Percentiles rank a stretch among this genome's conserved stretches.
phyloP scores from a whole-genome alignment of 2,113 vertebrate genomes.

The Pseudolaguvia tuberculata region DNA sequence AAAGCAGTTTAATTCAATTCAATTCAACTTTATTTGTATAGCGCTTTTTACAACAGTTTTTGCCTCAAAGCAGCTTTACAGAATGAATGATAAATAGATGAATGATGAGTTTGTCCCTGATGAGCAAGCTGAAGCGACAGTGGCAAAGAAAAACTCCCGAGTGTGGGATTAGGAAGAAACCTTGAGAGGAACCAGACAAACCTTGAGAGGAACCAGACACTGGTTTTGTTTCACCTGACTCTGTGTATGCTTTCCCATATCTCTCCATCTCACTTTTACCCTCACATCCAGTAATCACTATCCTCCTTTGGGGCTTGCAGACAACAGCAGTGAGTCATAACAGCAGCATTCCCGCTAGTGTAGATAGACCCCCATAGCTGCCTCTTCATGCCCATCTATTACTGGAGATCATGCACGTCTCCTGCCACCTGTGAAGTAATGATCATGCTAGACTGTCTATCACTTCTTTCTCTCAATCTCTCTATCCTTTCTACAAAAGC shows the following conservation, averaged over 20 bases:
- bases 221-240: slow-evolving; percentile 17
- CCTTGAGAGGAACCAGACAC: too few species aligned
- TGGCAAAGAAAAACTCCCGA: too few species aligned
- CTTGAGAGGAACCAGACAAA: too few species aligned
- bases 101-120: too few species aligned
- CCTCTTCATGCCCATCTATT: slow-evolving; percentile 46
- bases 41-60: too few species aligned
- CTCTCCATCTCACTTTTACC: slow-evolving; percentile 28
- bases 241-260: slow-evolving; percentile 6
- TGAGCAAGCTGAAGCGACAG: too few species aligned
- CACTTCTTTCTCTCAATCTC: background rate
- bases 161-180: too few species aligned
- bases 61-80: too few species aligned
- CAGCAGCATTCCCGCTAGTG: slow-evolving; percentile 43
- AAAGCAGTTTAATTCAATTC: too few species aligned
- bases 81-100: too few species aligned
- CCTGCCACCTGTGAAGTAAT: slow-evolving; percentile 42
- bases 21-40: too few species aligned
- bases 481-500: background rate
- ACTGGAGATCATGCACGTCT: slow-evolving; percentile 45
- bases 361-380: slow-evolving; percentile 40
- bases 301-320: slow-evolving; percentile 25
- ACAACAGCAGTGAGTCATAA: slow-evolving; percentile 44
- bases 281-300: slow-evolving; percentile 47
- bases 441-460: slow-evolving; percentile 38